Conservation (phyloP, 2,113 vertebrate species). For the Upupa epops region DNA sequence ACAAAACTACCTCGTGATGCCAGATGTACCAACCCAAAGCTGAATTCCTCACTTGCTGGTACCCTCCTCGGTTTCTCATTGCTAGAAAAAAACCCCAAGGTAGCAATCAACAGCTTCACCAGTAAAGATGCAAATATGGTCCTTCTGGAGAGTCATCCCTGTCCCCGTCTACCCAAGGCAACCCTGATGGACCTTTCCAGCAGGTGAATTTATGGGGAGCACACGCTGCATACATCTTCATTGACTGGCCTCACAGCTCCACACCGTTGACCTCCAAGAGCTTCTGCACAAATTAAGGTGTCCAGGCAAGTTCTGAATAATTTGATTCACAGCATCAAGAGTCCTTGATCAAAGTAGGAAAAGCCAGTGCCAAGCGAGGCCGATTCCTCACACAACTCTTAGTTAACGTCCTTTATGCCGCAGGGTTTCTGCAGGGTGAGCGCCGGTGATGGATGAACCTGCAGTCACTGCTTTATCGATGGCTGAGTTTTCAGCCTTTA, state of each 20-base stretch:
- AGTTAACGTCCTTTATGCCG: rapidly evolving
- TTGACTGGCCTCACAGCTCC: neutral
- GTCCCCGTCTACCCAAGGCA: neutral
- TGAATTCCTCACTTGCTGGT: neutral
- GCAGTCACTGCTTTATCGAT: neutral
- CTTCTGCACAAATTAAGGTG: neutral
- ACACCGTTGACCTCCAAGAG: neutral
- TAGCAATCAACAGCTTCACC: neutral
- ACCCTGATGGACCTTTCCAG: neutral
- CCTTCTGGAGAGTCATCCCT: neutral
- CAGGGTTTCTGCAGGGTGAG: neutral
- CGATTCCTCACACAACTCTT: neutral
- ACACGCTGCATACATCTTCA: neutral
- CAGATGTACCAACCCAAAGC: neutral
- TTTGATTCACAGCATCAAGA: neutral
- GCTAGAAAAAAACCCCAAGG: neutral
- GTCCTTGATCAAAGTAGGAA: neutral
- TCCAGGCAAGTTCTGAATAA: neutral
- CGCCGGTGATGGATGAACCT: neutral
- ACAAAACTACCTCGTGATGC: neutral
- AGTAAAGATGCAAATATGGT: neutral
- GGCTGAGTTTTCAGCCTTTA: neutral
- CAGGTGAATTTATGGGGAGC: neutral
- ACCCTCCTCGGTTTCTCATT: neutral
- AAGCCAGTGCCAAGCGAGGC: neutral